Base-by-base conservation (phyloP, 2,888 invertebrate species). In the Chirona hameri region DNA sequence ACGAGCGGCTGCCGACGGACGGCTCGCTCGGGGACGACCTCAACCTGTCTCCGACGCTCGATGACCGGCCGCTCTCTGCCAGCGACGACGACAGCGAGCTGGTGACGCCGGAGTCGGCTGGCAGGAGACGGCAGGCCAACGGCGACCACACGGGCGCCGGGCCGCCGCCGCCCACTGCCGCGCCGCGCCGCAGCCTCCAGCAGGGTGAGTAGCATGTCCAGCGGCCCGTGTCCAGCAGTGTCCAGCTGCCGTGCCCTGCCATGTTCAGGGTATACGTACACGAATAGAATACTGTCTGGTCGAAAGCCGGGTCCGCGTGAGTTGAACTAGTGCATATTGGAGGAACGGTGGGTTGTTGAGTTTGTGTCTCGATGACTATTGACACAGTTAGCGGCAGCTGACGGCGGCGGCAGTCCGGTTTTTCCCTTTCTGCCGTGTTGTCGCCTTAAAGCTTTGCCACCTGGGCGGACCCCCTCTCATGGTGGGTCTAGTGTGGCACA, bases 1-100 rank as follows among this genome's bases (percentile, higher is more conserved):
- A 93, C 87, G 92, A 92, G 87, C 90, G 91, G 86, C 89, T 92
- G 85, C 90, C 90, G 84, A 91, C 91, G 84, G 90, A 90, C 83
- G 89, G 86, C 79, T 86, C 87, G 80, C 86, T 87, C 82, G 87
- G 86, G 21, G 88, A 88, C 84, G 88, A 88, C 82, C 85, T 87
- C 31, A 87, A 87, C 82, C 87, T 86, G 84, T 89, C 90, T 10
- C 76, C 76, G 76, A 39, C 76, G 46, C 89, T 89, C 24, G 88
- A 89, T 46, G 76, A 76, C 39, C 18, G 87, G 87, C 86, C 90
- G 90, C 46, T 90, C 90, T 86, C 91, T 91, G 76, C 57, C 31
- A 76, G 81, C 39, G 76, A 76, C 15, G 81, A 81, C 76, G 76
- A 76, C 57, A 21, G 55, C 57, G 57, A 76, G 81, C 57, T 27